Base-by-base conservation (phyloP, 2,888 invertebrate species). In the Junonia oenone region DNA sequence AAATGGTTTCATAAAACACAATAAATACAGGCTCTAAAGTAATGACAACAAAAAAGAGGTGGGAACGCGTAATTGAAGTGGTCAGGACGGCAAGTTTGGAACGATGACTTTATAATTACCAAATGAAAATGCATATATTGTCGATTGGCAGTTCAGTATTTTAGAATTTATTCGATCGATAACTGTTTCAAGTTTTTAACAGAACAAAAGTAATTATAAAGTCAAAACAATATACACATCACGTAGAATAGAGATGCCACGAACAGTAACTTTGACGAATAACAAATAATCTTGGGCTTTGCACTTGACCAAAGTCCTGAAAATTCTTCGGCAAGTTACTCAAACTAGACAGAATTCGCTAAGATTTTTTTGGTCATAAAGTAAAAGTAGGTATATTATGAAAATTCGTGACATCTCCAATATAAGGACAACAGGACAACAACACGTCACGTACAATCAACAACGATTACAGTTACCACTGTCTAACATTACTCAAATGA, bases 1-100 rank as follows among this genome's bases (percentile, higher is more conserved):
- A 78, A 83, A 76, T 75, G 51, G 68, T 84, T 88, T 86, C 87
- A 87, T 85, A 84, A 84, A 88, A 86, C 87, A 82, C 81, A 87
- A 86, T 86, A 84, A 84, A 86, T 86, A 85, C 84, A 85, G 75
- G 82, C 82, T 83, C 69, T 74, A 83, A 84, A 75, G 62, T 71
- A 83, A 81, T 75, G 68, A 81, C 74, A 86, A 86, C 81, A 81
- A 81, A 81, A 72, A 79, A n/a, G 29, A 83, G 86, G 87, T 87
- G 87, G 86, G 84, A 72, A 78, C 67, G 71, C 63, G 64, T 67
- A 65, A 71, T 65, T 68, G 68, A 69, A 73, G 65, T 64, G 67
- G 64, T 69, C 62, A 78, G 85, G 86, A 86, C 85, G 86, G 85
- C 79, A 82, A 81, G 76, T 81, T 76, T 77, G 72, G 67, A 64